These are phyloP conservation scores for Diabrotica balteata DNA, from an alignment of 2,888 invertebrate genomes.

Conservation along the genomic window DNA sequence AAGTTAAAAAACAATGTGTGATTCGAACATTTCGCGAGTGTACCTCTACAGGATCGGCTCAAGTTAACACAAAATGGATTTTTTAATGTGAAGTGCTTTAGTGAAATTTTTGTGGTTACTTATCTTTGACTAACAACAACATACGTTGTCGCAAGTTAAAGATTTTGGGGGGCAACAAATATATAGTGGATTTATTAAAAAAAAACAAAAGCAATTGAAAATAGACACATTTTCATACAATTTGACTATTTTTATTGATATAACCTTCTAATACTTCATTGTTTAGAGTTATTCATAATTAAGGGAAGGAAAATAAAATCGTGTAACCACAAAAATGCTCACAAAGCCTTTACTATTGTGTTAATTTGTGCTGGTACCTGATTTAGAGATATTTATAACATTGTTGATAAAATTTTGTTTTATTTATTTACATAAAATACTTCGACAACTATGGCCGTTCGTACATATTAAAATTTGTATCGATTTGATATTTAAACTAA, in stretches of 20 bases:
- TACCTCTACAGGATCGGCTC: background rate
- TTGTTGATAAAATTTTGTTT: too few relatives aligned
- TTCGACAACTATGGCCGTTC: too few relatives aligned
- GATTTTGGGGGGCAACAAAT: too few relatives aligned
- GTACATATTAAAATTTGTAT: too few relatives aligned
- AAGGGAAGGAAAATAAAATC: background rate
- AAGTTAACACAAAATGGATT: constrained; percentile 30
- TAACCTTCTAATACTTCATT: background rate
- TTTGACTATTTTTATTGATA: too few relatives aligned
- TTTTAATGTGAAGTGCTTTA: constrained; percentile 61
- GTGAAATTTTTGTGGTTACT: constrained; percentile 35
- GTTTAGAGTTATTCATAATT: background rate
- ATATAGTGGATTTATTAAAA: too few relatives aligned
- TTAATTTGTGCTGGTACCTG: background rate
- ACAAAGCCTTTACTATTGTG: background rate
- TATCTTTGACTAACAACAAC: constrained; percentile 9
- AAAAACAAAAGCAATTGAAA: too few relatives aligned
- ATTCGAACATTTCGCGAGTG: constrained; percentile 45
- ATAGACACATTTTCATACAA: too few relatives aligned
- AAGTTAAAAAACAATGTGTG: constrained; percentile 47
- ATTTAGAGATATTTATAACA: too few relatives aligned
- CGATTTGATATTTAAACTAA: too few relatives aligned
- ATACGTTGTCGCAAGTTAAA: background rate
- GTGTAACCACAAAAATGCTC: constrained; percentile 19
- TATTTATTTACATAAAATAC: too few relatives aligned